phyloP scores from a whole-genome alignment of 2,888 invertebrate species.

The Eilema griseolum region DNA sequence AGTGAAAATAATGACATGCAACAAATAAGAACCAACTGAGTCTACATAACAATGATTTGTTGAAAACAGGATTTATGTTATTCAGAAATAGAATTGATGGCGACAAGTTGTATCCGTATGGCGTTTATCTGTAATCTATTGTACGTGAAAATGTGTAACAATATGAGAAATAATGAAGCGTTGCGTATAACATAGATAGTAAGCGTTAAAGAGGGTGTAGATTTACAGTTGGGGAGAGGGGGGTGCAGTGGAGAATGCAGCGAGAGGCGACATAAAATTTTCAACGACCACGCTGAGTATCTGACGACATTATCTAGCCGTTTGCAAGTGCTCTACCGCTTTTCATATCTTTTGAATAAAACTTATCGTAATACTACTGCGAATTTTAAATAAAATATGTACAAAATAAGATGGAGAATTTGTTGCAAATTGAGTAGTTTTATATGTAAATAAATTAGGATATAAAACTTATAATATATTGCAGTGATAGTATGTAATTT shows the following conservation, averaged over 20 bases:
- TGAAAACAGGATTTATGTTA: not conserved
- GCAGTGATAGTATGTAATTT: slow-evolving; percentile 6
- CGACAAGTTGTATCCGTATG: not conserved
- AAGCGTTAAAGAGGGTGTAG: slow-evolving; percentile 61
- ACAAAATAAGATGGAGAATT: slow-evolving; percentile 14
- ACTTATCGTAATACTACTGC: slow-evolving; percentile 52
- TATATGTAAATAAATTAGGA: not conserved
- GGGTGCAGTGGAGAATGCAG: slow-evolving; percentile 76
- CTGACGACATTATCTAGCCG: slow-evolving; percentile 83
- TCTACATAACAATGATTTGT: not conserved
- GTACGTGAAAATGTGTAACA: not conserved
- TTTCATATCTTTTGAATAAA: slow-evolving; percentile 82
- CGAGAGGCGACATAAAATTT: slow-evolving; percentile 83
- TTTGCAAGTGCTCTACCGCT: slow-evolving; percentile 78
- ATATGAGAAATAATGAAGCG: slow-evolving; percentile 31
- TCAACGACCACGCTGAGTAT: slow-evolving; percentile 81
- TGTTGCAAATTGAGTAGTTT: not conserved
- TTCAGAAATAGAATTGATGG: slow-evolving; percentile 1
- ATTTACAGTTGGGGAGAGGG: slow-evolving; percentile 64
- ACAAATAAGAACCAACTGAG: not conserved
- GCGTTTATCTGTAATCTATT: too few relatives aligned
- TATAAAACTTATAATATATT: not conserved
- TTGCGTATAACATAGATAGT: slow-evolving; percentile 54
- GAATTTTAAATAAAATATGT: slow-evolving; percentile 28
- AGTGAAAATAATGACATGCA: not conserved